These are phyloP conservation scores for Tachycineta bicolor DNA, from an alignment of 2,113 vertebrate species.

Conservation along the genomic window DNA sequence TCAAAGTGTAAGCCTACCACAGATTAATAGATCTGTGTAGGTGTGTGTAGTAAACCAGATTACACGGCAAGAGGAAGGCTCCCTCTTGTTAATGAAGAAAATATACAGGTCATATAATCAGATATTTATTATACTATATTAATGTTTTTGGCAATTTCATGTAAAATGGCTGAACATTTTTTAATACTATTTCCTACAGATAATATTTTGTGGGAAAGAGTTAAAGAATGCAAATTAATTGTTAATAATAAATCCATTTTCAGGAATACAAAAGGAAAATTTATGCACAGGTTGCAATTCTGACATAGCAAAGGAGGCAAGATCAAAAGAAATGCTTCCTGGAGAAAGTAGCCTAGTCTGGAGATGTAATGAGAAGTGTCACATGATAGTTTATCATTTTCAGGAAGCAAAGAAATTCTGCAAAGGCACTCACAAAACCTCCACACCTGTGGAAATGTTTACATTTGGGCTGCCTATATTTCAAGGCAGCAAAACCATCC, in stretches of 20 bases:
- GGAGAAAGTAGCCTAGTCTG: not conserved
- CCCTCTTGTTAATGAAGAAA: not conserved
- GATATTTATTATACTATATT: not conserved
- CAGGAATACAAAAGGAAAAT: not conserved
- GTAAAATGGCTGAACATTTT: not conserved
- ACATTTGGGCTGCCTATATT: not conserved
- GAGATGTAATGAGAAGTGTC: not conserved
- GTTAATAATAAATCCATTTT: not conserved
- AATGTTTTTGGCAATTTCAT: not conserved
- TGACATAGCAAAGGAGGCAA: not conserved
- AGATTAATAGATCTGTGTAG: not conserved
- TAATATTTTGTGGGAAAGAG: not conserved
- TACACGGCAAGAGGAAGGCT: not conserved
- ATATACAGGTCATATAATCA: not conserved
- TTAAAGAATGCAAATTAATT: not conserved
- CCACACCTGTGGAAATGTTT: not conserved
- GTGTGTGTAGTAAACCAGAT: accelerated
- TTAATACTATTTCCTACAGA: not conserved
- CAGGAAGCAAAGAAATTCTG: constrained; percentile 1
- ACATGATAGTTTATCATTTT: not conserved
- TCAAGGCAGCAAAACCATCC: not conserved
- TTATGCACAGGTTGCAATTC: not conserved
- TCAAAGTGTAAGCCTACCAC: not conserved
- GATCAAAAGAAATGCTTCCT: not conserved
- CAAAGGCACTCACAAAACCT: not conserved